Evolutionary conservation across 2,888 invertebrate genomes (phyloP).

Genomic region (Caenorhabditis panamensis): DNA sequence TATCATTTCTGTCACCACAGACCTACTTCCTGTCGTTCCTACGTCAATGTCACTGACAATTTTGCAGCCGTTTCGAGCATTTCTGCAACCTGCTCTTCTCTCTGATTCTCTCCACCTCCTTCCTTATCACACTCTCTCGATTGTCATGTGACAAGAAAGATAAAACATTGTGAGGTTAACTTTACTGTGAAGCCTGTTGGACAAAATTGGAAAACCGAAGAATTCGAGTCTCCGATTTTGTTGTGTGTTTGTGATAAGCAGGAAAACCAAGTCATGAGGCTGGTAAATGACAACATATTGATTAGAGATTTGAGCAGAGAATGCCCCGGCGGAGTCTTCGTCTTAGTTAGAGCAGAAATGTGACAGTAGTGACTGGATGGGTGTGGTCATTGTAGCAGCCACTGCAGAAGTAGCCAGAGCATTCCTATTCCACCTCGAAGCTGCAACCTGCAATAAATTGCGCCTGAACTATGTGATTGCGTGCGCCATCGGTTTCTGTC

Average conservation of each 20-base stretch:
- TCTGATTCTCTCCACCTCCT: constrained; percentile 20
- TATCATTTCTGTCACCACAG: constrained; percentile 36
- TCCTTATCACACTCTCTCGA: constrained; percentile 13
- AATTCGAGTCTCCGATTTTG: background rate
- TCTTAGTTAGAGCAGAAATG: constrained; percentile 35
- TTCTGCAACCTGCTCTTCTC: constrained; percentile 42
- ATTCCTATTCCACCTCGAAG: background rate
- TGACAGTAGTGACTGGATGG: constrained; percentile 32
- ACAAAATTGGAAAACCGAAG: background rate
- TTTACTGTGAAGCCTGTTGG: constrained; percentile 27
- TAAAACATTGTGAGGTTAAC: constrained; percentile 16
- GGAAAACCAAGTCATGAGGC: constrained; percentile 25
- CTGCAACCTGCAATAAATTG: background rate
- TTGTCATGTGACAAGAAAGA: constrained; percentile 38
- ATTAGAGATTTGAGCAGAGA: constrained; percentile 32
- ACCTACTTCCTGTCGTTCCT: constrained; percentile 44
- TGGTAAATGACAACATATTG: constrained; percentile 34
- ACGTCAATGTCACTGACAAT: constrained; percentile 56
- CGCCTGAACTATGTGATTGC: constrained; percentile 13
- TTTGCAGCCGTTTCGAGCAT: constrained; percentile 50
- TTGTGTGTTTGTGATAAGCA: constrained; percentile 22
- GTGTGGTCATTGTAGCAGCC: background rate
- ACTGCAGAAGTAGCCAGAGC: constrained; percentile 1
- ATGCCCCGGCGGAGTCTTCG: no score
- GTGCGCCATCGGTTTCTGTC: background rate